A percentile compares a stretch with the other conserved stretches of the same genome.
Evolutionary conservation across 2,888 invertebrate genomes (phyloP).

Genomic region (Strigamia maritima): DNA sequence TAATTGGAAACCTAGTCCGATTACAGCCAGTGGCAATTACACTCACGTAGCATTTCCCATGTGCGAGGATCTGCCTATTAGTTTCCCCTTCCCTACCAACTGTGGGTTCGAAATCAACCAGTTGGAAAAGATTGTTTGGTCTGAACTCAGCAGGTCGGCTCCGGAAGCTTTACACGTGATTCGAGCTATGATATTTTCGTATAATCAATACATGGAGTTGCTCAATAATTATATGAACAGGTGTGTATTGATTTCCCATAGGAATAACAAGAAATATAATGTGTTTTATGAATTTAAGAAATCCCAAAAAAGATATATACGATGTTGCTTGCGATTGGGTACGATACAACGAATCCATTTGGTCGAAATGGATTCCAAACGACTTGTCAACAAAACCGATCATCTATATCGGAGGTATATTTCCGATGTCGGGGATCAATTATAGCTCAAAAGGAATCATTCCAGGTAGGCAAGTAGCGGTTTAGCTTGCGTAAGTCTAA

Average conservation of each 20-base stretch:
- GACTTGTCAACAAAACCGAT: slow-evolving; percentile 51
- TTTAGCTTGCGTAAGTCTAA: neutral
- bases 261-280: neutral
- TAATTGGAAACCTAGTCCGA: slow-evolving; percentile 63
- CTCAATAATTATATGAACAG: slow-evolving; percentile 47
- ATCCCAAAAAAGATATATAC: slow-evolving; percentile 44
- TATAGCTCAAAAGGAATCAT: slow-evolving; percentile 63
- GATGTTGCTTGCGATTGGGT: slow-evolving; percentile 69
- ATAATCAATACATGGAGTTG: slow-evolving; percentile 58
- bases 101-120: slow-evolving; percentile 69
- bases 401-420: slow-evolving; percentile 66
- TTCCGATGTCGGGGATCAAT: slow-evolving; percentile 63
- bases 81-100: slow-evolving; percentile 45
- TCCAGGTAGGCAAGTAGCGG: slow-evolving; percentile 51
- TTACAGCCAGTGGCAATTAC: slow-evolving; percentile 56
- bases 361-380: slow-evolving; percentile 54
- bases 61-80: slow-evolving; percentile 56
- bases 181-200: slow-evolving; percentile 53
- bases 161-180: slow-evolving; percentile 51
- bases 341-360: slow-evolving; percentile 53
- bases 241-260: neutral
- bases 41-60: slow-evolving; percentile 63
- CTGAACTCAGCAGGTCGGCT: slow-evolving; percentile 58
- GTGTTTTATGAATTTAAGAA: neutral
- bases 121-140: slow-evolving; percentile 66